A percentile compares a stretch with the other conserved stretches of the same genome.
phyloP scores from a whole-genome alignment of 2,888 invertebrate species.

The Leptarthrus brevirostris region DNA sequence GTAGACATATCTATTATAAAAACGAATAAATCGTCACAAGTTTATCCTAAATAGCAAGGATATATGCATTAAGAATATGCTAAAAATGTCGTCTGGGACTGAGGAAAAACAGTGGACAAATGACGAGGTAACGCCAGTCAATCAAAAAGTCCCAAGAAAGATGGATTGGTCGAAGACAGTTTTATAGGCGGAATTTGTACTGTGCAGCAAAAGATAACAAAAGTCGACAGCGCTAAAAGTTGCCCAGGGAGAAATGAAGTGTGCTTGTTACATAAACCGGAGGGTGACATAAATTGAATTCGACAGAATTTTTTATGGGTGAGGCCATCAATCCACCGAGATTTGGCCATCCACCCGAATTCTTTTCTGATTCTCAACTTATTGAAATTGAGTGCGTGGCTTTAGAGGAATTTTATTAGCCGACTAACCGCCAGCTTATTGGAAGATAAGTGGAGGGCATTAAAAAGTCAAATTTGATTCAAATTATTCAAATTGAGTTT shows the following conservation, averaged over 20 bases:
- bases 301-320: conserved; percentile 52
- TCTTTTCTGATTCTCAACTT: conserved; percentile 1
- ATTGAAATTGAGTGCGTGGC: conserved; percentile 39
- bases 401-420: conserved; percentile 40
- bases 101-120: conserved; percentile 23
- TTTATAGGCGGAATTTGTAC: conserved; percentile 30
- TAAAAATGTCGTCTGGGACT: conserved; percentile 15
- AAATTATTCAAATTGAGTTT: conserved; percentile 52
- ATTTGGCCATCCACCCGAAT: conserved; percentile 28
- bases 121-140: conserved; percentile 42
- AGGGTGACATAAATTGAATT: conserved; percentile 53
- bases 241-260: conserved; percentile 6
- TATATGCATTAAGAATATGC: too few relatives aligned
- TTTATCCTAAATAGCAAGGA: too few relatives aligned
- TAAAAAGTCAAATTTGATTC: conserved; percentile 50
- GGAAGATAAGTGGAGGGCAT: conserved; percentile 37
- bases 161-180: conserved; percentile 28
- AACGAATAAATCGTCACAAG: too few relatives aligned
- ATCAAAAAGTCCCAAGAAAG: conserved; percentile 28
- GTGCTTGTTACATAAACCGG: conserved; percentile 19
- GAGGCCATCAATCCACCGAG: conserved; percentile 51
- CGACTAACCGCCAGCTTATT: not conserved
- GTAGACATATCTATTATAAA: too few relatives aligned
- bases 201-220: conserved; percentile 33
- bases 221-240: conserved; percentile 1